These are phyloP conservation scores for Cottoperca gobio DNA, from an alignment of 2,797 vertebrate genomes.

Conservation along the genomic window DNA sequence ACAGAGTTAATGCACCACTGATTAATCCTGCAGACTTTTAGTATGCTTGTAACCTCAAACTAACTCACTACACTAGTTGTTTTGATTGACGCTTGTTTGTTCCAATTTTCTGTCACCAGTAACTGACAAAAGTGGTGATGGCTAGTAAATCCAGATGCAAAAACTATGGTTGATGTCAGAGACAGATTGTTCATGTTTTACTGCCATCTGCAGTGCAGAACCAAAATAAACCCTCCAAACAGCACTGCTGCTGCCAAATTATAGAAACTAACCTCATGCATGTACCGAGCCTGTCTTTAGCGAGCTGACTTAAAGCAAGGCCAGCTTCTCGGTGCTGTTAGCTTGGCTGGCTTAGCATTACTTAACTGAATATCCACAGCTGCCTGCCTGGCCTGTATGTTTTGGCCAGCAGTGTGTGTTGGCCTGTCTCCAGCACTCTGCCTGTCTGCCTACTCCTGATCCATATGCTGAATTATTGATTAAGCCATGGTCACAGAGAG, in stretches of 20 bases:
- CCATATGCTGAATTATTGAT: constrained; percentile 86
- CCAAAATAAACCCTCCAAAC: constrained; percentile 37
- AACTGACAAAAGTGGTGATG: neutral
- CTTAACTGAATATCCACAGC: constrained; percentile 27
- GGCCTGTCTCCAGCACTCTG: constrained; percentile 68
- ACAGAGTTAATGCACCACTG: neutral
- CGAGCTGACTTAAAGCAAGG: constrained; percentile 5
- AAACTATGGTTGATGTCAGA: constrained; percentile 7
- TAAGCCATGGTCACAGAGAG: constrained; percentile 61
- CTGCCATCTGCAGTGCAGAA: constrained; percentile 15
- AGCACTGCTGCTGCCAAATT: constrained; percentile 18
- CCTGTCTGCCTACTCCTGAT: constrained; percentile 79
- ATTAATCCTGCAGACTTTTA: neutral
- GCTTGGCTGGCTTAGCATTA: constrained; percentile 44
- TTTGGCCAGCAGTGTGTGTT: constrained; percentile 56
- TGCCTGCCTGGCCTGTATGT: constrained; percentile 39
- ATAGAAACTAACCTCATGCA: constrained; percentile 14
- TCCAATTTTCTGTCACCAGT: neutral
- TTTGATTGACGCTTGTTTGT: neutral
- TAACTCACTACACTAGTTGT: neutral
- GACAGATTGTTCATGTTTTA: constrained; percentile 16
- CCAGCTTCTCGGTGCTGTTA: constrained; percentile 18
- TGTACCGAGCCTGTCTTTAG: constrained; percentile 11
- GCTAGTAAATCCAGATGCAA: constrained; percentile 32
- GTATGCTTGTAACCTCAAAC: neutral